A percentile compares a stretch with the other conserved stretches of the same genome.
Evolutionary conservation across 2,113 vertebrate species (phyloP).

Genomic region (Harpagus bidentatus): DNA sequence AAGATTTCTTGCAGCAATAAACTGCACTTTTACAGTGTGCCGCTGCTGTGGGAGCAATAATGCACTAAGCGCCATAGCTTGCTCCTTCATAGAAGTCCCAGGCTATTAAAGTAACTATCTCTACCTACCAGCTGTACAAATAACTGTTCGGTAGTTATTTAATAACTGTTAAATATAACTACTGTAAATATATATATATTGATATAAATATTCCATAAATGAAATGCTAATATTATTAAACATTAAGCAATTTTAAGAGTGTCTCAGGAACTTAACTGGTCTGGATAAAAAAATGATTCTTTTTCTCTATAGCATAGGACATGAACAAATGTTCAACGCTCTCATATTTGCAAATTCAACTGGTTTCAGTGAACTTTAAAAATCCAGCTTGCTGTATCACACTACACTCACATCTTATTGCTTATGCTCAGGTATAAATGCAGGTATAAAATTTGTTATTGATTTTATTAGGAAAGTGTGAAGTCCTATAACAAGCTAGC

Average conservation of each 20-base stretch:
- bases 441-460: neutral
- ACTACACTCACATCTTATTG: neutral
- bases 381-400: neutral
- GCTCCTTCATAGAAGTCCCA: neutral
- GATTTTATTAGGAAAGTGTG: neutral
- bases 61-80: neutral
- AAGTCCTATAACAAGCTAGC: neutral
- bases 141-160: neutral
- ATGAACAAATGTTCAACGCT: neutral
- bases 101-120: neutral
- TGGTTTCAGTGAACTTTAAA: neutral
- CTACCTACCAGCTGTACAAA: neutral
- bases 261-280: neutral
- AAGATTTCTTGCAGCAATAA: constrained; percentile 63
- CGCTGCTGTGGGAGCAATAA: constrained; percentile 12
- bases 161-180: neutral
- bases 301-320: neutral
- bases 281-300: neutral
- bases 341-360: neutral
- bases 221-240: neutral
- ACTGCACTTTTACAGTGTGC: neutral
- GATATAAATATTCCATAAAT: neutral
- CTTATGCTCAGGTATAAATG: neutral
- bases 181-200: neutral
- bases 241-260: neutral